Percentiles rank a stretch among this genome's conserved stretches.
phyloP scores from a whole-genome alignment of 92 coral and sea anemone genomes.

The Actinostola sp. region DNA sequence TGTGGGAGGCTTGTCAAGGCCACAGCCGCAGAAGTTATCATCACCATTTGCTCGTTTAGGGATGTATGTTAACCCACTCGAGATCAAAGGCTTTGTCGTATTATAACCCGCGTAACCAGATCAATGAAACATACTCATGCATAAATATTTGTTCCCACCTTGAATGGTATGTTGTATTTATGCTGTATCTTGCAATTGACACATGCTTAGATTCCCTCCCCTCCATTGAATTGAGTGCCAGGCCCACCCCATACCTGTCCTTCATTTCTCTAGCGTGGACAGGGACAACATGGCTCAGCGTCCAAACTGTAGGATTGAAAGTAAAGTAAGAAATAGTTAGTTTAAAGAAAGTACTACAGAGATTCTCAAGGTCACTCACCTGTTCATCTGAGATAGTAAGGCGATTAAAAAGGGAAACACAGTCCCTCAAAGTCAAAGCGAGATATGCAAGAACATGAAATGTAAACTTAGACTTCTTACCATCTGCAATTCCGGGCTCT shows the following conservation, averaged over 20 bases:
- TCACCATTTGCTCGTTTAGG: constrained; percentile 12
- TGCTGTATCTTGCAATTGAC: constrained; percentile 23
- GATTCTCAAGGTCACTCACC: constrained; percentile 12
- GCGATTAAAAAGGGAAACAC: constrained; percentile 36
- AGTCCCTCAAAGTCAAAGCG: constrained; percentile 19
- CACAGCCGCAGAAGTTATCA: constrained; percentile 29
- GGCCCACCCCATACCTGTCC: constrained; percentile 30
- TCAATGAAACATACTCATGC: too few relatives aligned
- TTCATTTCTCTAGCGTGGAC: constrained; percentile 24
- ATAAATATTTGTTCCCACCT: constrained; percentile 34
- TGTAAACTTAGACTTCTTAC: constrained; percentile 27
- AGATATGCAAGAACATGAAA: constrained; percentile 37
- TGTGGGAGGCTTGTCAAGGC: constrained; percentile 12
- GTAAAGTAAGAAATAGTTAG: too few relatives aligned
- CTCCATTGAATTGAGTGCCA: constrained; percentile 43
- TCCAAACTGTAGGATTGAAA: constrained; percentile 25
- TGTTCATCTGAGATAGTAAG: constrained; percentile 21
- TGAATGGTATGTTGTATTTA: constrained; percentile 12
- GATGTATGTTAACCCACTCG: constrained; percentile 32
- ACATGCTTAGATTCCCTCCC: too few relatives aligned
- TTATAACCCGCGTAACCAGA: constrained; percentile 39
- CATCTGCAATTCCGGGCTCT: too few relatives aligned
- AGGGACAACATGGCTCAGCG: constrained; percentile 29
- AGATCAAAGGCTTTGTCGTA: constrained; percentile 17
- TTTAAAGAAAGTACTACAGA: constrained; percentile 16